A percentile compares a stretch with the other conserved stretches of the same genome.
Conservation (phyloP, 2,113 vertebrate genomes). For the Fulmarus glacialis region DNA sequence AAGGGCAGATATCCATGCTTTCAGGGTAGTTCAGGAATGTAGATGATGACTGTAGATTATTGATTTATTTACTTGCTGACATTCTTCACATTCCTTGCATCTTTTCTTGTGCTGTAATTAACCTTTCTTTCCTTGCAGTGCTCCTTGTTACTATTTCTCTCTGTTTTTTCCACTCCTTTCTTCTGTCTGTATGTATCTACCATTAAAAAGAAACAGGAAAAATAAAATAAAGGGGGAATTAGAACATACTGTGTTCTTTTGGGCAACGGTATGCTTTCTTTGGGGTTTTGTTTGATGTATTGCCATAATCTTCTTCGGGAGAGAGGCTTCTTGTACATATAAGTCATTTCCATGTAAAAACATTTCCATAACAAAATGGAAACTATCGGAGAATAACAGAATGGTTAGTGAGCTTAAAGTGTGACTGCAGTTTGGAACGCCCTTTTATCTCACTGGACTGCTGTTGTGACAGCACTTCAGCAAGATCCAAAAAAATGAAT, state of each 20-base stretch:
- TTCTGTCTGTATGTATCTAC: background rate
- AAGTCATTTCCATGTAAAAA: background rate
- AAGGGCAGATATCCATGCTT: background rate
- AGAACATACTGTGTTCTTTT: background rate
- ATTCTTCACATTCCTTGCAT: slow-evolving; percentile 42
- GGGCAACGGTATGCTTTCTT: background rate
- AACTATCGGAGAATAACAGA: background rate
- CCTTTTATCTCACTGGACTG: background rate
- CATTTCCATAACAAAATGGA: background rate
- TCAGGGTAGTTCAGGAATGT: slow-evolving; percentile 46
- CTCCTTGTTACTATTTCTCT: background rate
- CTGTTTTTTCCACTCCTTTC: background rate
- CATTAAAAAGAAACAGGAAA: background rate
- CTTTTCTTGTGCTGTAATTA: background rate
- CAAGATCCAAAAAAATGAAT: background rate
- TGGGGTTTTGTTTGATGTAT: slow-evolving; percentile 2
- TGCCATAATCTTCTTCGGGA: background rate
- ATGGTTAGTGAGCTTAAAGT: background rate
- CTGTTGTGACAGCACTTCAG: background rate
- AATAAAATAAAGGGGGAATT: background rate
- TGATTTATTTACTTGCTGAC: slow-evolving; percentile 48
- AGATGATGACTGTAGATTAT: slow-evolving; percentile 36
- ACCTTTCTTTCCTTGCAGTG: background rate
- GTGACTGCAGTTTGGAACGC: background rate
- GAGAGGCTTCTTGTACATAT: background rate